These are phyloP conservation scores for Eriocheir sinensis DNA, from an alignment of 1,140 invertebrate species.

Conservation along the genomic window DNA sequence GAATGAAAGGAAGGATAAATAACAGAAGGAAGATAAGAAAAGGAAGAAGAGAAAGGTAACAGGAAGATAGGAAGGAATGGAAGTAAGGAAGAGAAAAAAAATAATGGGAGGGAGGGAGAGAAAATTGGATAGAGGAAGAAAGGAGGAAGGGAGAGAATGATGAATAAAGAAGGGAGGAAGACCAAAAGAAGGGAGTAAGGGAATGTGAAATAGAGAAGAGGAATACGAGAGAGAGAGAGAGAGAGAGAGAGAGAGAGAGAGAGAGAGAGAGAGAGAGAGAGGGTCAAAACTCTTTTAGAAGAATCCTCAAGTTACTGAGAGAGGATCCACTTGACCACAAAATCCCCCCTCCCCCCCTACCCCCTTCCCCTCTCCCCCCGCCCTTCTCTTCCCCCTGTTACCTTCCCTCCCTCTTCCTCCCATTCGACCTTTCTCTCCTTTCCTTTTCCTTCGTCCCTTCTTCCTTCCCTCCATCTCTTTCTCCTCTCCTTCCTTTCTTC, in stretches of 20 bases:
- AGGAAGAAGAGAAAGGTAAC: not conserved
- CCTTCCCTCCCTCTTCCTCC: no score
- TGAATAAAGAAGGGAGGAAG: not conserved
- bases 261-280: not conserved
- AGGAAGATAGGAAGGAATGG: no score
- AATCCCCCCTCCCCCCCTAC: not conserved
- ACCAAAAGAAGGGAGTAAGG: not conserved
- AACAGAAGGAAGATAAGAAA: not conserved
- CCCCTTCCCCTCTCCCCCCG: not conserved
- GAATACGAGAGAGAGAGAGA: not conserved
- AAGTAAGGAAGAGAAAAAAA: not conserved
- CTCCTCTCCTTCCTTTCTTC: no score
- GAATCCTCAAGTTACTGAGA: constrained; percentile 2
- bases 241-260: not conserved
- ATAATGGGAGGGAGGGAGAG: not conserved
- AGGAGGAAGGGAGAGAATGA: not conserved
- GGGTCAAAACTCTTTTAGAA: not conserved
- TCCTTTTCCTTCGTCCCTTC: no score
- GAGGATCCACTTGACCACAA: constrained; percentile 13
- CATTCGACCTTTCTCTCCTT: no score
- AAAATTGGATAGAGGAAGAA: not conserved
- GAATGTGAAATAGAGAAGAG: no score
- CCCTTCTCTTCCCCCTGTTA: not conserved
- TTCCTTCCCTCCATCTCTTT: no score
- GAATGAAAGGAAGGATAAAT: not conserved